Conservation (phyloP, 2,113 vertebrate genomes). For the Athene noctua region DNA sequence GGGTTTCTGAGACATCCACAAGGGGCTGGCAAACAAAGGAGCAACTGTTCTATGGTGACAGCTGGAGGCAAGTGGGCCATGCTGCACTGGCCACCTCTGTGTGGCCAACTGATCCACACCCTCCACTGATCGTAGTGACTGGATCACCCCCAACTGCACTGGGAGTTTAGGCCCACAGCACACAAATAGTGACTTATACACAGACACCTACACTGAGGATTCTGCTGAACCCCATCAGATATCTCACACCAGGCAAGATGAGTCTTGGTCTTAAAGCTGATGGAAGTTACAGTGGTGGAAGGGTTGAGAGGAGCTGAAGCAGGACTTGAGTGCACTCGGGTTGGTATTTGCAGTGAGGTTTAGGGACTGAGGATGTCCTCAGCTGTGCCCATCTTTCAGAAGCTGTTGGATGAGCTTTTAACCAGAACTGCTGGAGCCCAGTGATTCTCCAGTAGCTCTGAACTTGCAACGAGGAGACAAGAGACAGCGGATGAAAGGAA, state of each 20-base stretch:
- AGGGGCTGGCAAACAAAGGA: not conserved
- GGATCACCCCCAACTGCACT: not conserved
- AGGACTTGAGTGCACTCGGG: not conserved
- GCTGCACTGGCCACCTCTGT: not conserved
- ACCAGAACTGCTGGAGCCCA: not conserved
- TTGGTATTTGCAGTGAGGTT: not conserved
- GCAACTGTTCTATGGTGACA: not conserved
- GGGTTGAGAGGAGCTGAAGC: not conserved
- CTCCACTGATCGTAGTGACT: fast-evolving
- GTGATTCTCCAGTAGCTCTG: not conserved
- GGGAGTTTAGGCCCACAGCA: not conserved
- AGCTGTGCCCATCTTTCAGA: fast-evolving
- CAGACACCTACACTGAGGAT: not conserved
- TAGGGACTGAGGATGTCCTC: not conserved
- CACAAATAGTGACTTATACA: not conserved
- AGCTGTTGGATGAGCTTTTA: not conserved
- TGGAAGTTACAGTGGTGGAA: not conserved
- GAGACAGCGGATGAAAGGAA: not conserved
- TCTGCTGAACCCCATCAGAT: not conserved
- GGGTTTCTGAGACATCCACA: not conserved
- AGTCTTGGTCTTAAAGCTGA: not conserved
- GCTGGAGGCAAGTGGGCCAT: not conserved
- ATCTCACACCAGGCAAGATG: not conserved
- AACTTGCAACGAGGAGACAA: not conserved
- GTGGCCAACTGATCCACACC: not conserved